Conservation (phyloP, 2,888 invertebrate species). For the Norana najaformis region DNA sequence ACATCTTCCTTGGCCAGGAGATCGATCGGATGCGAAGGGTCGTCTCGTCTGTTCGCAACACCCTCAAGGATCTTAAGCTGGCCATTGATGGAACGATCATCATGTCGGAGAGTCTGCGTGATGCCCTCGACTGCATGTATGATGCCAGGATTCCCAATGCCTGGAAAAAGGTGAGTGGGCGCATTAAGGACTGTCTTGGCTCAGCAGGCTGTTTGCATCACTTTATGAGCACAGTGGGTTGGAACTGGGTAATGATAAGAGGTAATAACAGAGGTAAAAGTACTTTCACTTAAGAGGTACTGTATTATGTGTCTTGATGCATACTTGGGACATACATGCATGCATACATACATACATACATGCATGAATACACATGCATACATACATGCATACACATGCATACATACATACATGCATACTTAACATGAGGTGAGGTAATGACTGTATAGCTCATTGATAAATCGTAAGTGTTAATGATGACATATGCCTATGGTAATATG, state of each 20-base stretch:
- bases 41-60: slow-evolving; percentile 76
- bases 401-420: no score
- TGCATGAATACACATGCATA: no score
- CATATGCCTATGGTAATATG: not conserved
- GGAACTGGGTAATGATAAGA: not conserved
- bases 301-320: no score
- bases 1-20: slow-evolving; percentile 83
- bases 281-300: not conserved
- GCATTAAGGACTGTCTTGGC: not conserved
- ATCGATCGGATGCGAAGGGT: slow-evolving; percentile 75
- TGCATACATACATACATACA: no score
- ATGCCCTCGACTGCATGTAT: slow-evolving; percentile 91
- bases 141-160: slow-evolving; percentile 89
- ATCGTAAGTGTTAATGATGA: not conserved
- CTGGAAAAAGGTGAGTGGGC: slow-evolving; percentile 80
- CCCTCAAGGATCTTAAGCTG: slow-evolving; percentile 83
- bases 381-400: no score
- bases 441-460: no score
- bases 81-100: slow-evolving; percentile 96
- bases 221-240: not conserved
- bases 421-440: no score
- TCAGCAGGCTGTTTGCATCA: not conserved
- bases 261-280: not conserved
- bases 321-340: no score
- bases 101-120: slow-evolving; percentile 87